Conservation (phyloP, 2,888 invertebrate species). For the Drosophila paracracens region DNA sequence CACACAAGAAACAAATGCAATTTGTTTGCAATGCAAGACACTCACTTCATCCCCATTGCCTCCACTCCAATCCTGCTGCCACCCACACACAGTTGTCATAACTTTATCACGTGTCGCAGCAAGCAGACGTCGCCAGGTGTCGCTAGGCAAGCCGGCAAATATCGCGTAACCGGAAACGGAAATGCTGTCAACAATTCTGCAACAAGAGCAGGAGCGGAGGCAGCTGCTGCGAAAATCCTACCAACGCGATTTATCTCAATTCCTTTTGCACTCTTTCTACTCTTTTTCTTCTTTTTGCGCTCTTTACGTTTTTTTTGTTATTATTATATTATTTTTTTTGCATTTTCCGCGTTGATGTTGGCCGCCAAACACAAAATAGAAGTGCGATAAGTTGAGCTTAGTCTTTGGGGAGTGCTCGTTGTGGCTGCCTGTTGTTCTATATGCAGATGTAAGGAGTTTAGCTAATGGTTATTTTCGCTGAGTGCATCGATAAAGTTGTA, state of each 20-base stretch:
- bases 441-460: background rate
- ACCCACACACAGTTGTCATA: conserved; percentile 22
- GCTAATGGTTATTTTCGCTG: conserved; percentile 19
- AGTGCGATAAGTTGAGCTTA: conserved; percentile 45
- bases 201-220: conserved; percentile 4
- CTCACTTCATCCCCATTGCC: background rate
- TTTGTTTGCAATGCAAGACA: conserved; percentile 51
- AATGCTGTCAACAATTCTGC: conserved; percentile 57
- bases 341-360: conserved; percentile 18
- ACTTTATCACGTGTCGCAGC: conserved; percentile 56
- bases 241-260: conserved; percentile 46
- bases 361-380: conserved; percentile 1
- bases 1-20: conserved; percentile 59
- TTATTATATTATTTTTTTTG: background rate
- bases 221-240: conserved; percentile 18
- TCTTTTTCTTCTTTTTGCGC: background rate
- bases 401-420: conserved; percentile 4
- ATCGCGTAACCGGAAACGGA: conserved; percentile 49
- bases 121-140: conserved; percentile 48
- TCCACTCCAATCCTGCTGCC: background rate
- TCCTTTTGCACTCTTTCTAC: conserved; percentile 10
- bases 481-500: conserved; percentile 31
- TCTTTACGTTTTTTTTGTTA: background rate
- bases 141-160: conserved; percentile 44
- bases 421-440: background rate